A percentile compares a stretch with the other conserved stretches of the same genome.
phyloP scores from a whole-genome alignment of 2,888 invertebrate genomes.

The Stenurella melanura region DNA sequence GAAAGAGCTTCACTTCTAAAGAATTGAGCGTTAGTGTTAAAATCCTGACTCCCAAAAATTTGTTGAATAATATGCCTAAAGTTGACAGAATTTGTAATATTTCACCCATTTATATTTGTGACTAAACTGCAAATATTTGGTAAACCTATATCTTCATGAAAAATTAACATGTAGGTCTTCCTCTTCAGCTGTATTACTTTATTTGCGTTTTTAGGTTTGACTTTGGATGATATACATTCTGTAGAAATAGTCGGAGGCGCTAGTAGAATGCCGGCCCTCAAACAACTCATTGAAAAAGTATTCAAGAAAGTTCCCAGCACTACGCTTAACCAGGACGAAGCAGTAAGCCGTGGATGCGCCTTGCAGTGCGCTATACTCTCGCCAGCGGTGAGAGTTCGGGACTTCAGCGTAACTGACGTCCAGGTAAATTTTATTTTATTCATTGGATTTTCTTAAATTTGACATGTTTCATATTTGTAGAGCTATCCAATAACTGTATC shows the following conservation, averaged over 20 bases:
- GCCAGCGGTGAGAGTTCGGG: conserved; percentile 97
- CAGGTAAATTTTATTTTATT: conserved; percentile 74
- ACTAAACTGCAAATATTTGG: too few relatives aligned
- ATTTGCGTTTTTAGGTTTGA: conserved; percentile 78
- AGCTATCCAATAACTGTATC: conserved; percentile 90
- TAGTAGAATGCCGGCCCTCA: conserved; percentile 94
- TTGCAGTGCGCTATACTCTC: conserved; percentile 97
- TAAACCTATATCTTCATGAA: too few relatives aligned
- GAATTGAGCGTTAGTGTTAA: too few relatives aligned
- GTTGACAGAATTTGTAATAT: too few relatives aligned
- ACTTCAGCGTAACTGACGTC: conserved; percentile 94
- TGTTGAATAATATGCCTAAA: too few relatives aligned
- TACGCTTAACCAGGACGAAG: conserved; percentile 98
- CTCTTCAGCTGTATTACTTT: not conserved
- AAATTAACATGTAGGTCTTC: too few relatives aligned
- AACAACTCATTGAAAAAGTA: conserved; percentile 90
- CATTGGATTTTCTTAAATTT: conserved; percentile 10
- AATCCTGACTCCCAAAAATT: too few relatives aligned
- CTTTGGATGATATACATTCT: conserved; percentile 90
- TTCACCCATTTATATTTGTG: too few relatives aligned
- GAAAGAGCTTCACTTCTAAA: too few relatives aligned
- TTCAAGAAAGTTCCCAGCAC: conserved; percentile 92
- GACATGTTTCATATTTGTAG: conserved; percentile 57
- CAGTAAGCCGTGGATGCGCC: conserved; percentile 97
- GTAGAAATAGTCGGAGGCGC: conserved; percentile 98